Base-by-base conservation (phyloP, 2,888 invertebrate species). In the Pocota personata region DNA sequence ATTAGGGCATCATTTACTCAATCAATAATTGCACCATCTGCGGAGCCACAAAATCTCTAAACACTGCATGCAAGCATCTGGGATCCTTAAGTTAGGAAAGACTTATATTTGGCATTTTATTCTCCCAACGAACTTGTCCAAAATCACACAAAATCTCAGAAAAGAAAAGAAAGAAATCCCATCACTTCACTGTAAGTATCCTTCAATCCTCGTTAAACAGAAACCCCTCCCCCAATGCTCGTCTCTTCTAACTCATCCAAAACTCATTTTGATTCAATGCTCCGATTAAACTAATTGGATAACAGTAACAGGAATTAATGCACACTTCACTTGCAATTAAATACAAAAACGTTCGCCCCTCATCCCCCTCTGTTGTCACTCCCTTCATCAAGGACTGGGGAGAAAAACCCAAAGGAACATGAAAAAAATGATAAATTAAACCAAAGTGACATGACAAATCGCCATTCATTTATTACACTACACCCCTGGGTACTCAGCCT, bases 371-470 rank as follows among this genome's bases (percentile, higher is more conserved):
- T 58, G 24, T 21, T 67, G 73, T 75, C 67, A 67, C 35, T 75
- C 10, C n/a, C 48, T 12, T 37, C 55, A 30, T 43, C 27, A 19
- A 35, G 37, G 55, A 24, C 12, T n/a, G 35, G 48, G 12, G 2
- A 19, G 35, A 73, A 43, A 24, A 40, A 19, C 52, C 60, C 57
- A 62, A 62, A 69, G 52, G 10, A 75, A 37, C 60, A 62, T 27
- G 21, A 58, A 69, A 82, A 76, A 82, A 75, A 82, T 82, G 76
- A 82, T 82, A 82, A 82, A 76, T 82, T 71, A 69, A 62, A 76
- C 75, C 76, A 82, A 76, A 82, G 82, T 82, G 82, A 82, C 82
- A 76, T 82, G 82, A 82, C 76, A 82, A 82, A 82, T 76, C 69
- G 69, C 64, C 75, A 37, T 76, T 82, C 75, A 76, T 82, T 82